A percentile compares a stretch with the other conserved stretches of the same genome.
Evolutionary conservation across 2,113 vertebrate species (phyloP).

Genomic region (Arvicanthis niloticus): DNA sequence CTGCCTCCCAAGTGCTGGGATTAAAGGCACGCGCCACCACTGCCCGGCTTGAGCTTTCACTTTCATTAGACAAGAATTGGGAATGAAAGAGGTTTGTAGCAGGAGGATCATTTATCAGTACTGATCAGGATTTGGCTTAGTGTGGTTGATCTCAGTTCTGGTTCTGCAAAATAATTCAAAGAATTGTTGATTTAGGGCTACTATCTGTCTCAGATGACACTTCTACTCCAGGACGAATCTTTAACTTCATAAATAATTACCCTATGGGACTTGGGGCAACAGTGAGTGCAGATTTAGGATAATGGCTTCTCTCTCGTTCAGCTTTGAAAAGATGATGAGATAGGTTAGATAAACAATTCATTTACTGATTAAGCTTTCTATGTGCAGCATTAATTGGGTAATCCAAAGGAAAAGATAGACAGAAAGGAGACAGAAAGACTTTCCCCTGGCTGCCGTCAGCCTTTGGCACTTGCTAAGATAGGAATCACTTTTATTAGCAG

Average conservation of each 20-base stretch:
- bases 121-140: not conserved
- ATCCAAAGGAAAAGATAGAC: not conserved
- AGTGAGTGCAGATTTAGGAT: not conserved
- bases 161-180: not conserved
- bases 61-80: not conserved
- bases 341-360: not conserved
- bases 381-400: not conserved
- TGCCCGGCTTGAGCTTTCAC: not conserved
- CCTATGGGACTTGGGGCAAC: not conserved
- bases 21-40: too few species aligned
- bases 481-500: not conserved
- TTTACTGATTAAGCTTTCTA: not conserved
- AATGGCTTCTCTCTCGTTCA: not conserved
- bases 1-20: too few species aligned
- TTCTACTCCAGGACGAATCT: not conserved
- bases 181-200: not conserved
- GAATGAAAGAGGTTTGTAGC: not conserved
- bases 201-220: not conserved
- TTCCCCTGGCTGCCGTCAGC: too few species aligned
- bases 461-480: not conserved
- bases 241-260: not conserved
- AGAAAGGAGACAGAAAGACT: not conserved
- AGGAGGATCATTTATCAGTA: not conserved
- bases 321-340: not conserved
- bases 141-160: not conserved